A percentile compares a stretch with the other conserved stretches of the same genome.
Conservation (phyloP, 2,113 vertebrate genomes). For the Halcyon malimbica region DNA sequence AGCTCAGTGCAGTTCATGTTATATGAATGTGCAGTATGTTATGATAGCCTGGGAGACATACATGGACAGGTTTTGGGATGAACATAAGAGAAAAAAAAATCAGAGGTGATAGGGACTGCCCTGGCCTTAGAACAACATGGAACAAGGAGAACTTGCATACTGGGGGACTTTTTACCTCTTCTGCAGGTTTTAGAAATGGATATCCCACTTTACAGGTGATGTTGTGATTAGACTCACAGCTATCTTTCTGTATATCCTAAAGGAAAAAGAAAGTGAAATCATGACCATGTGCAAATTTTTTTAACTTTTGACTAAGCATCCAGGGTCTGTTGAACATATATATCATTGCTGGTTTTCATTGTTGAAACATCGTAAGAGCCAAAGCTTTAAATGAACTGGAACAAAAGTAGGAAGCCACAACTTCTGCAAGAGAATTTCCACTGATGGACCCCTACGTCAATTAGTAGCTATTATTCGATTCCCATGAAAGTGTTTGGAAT, state of each 20-base stretch:
- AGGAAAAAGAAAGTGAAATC: background rate
- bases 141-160: background rate
- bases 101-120: background rate
- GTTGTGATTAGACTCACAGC: slow-evolving; percentile 81
- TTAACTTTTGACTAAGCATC: background rate
- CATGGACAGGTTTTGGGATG: background rate
- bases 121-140: background rate
- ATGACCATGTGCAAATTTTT: background rate
- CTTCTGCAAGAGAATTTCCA: background rate
- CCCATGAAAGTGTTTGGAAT: background rate
- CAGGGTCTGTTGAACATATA: background rate
- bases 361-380: background rate
- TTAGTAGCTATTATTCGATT: background rate
- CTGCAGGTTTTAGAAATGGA: slow-evolving; percentile 85
- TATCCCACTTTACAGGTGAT: slow-evolving; percentile 91
- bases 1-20: background rate
- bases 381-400: background rate
- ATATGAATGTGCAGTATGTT: background rate
- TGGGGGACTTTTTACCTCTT: slow-evolving; percentile 73
- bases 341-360: background rate
- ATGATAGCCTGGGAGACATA: background rate
- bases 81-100: background rate
- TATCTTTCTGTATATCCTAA: slow-evolving; percentile 85
- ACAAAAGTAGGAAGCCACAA: background rate
- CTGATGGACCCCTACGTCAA: background rate